Conservation (phyloP, 1,140 invertebrate species). For the Drosophila nikananu region DNA sequence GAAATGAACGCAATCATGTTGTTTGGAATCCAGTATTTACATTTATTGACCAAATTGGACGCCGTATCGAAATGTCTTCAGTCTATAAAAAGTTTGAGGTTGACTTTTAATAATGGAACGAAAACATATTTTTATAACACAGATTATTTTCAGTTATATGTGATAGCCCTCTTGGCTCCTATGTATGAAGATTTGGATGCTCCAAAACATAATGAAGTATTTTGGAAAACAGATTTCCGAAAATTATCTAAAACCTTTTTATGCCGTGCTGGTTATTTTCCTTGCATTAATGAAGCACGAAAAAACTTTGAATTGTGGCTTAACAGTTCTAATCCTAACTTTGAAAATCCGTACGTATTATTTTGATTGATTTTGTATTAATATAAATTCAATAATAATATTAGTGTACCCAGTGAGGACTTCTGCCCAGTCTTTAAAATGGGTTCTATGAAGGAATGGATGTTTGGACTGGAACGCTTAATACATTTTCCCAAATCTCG, state of each 20-base stretch:
- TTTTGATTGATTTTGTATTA: background rate
- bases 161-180: slow-evolving; percentile 88
- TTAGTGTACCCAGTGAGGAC: slow-evolving; percentile 89
- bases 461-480: slow-evolving; percentile 90
- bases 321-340: slow-evolving; percentile 88
- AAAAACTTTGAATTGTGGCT: slow-evolving; percentile 89
- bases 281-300: slow-evolving; percentile 89
- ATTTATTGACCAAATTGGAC: slow-evolving; percentile 91
- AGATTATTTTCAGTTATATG: slow-evolving; percentile 87
- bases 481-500: slow-evolving; percentile 89
- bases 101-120: slow-evolving; percentile 9
- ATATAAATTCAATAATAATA: background rate
- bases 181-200: slow-evolving; percentile 88
- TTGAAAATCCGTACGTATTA: slow-evolving; percentile 90
- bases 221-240: slow-evolving; percentile 88
- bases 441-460: slow-evolving; percentile 91
- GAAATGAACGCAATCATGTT: slow-evolving; percentile 89
- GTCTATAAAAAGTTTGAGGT: slow-evolving; percentile 90
- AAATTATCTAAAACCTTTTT: slow-evolving; percentile 89
- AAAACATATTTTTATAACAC: background rate
- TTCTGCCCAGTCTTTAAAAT: slow-evolving; percentile 92
- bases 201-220: slow-evolving; percentile 86
- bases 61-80: slow-evolving; percentile 88
- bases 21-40: slow-evolving; percentile 93
- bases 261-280: slow-evolving; percentile 90